Conservation (phyloP, 2,888 invertebrate species). For the Synergus gifuensis region DNA sequence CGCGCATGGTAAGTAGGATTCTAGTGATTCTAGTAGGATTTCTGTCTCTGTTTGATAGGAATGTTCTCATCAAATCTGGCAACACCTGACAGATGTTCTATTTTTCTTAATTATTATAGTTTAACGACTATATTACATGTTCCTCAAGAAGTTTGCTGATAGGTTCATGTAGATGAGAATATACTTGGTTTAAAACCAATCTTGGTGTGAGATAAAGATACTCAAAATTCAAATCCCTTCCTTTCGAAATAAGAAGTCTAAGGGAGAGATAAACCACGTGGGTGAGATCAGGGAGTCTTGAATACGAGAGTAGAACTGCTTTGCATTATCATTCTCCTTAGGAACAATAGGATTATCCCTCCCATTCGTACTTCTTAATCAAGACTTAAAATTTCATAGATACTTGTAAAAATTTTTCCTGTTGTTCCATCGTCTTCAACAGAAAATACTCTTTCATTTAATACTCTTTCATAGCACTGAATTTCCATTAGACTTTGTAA, state of each 20-base stretch:
- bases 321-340: not conserved
- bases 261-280: not conserved
- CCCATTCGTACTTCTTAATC: not conserved
- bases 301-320: not conserved
- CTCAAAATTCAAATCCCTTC: slow-evolving; percentile 5
- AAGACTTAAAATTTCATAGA: not conserved
- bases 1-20: too few relatives aligned
- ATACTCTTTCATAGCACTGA: not conserved
- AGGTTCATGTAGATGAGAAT: not conserved
- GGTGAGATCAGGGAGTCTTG: not conserved
- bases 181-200: not conserved
- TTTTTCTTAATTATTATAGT: too few relatives aligned
- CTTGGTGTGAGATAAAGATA: not conserved
- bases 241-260: not conserved
- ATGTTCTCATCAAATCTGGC: too few relatives aligned
- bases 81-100: too few relatives aligned
- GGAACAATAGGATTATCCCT: not conserved
- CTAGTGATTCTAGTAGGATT: too few relatives aligned
- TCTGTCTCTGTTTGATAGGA: too few relatives aligned
- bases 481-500: not conserved
- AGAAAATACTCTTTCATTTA: not conserved
- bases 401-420: not conserved
- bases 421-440: not conserved
- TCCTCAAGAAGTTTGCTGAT: not conserved
- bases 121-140: too few relatives aligned